Conservation (phyloP, 2,797 vertebrate species). For the Sebastes jordani region DNA sequence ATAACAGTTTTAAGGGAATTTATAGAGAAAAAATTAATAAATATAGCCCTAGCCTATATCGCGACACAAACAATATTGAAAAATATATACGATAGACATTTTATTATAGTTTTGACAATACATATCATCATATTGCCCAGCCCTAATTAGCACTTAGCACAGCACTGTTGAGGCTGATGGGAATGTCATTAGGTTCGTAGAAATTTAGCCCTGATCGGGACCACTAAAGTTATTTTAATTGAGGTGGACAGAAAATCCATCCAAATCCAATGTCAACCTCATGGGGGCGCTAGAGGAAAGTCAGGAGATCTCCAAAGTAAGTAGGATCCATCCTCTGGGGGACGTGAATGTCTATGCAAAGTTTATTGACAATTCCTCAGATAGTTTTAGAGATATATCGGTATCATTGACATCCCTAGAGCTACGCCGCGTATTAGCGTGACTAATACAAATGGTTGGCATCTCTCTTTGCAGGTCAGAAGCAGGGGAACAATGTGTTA, state of each 20-base stretch:
- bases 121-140: too few species aligned
- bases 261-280: background rate
- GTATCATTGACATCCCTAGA: background rate
- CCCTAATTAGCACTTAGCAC: background rate
- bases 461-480: background rate
- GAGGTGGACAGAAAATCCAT: background rate
- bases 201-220: background rate
- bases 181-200: background rate
- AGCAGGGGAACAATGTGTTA: background rate
- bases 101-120: too few species aligned
- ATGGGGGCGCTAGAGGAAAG: background rate
- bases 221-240: background rate
- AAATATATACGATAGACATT: too few species aligned
- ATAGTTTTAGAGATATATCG: background rate
- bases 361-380: background rate
- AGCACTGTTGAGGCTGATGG: background rate
- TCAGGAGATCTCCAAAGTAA: background rate
- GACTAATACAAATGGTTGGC: background rate
- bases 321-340: background rate
- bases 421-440: background rate
- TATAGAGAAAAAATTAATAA: too few species aligned
- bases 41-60: too few species aligned
- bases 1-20: too few species aligned
- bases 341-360: background rate
- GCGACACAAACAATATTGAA: too few species aligned